These are phyloP conservation scores for Drosophila pruinosa DNA, from an alignment of 1,140 invertebrate genomes.

Conservation along the genomic window DNA sequence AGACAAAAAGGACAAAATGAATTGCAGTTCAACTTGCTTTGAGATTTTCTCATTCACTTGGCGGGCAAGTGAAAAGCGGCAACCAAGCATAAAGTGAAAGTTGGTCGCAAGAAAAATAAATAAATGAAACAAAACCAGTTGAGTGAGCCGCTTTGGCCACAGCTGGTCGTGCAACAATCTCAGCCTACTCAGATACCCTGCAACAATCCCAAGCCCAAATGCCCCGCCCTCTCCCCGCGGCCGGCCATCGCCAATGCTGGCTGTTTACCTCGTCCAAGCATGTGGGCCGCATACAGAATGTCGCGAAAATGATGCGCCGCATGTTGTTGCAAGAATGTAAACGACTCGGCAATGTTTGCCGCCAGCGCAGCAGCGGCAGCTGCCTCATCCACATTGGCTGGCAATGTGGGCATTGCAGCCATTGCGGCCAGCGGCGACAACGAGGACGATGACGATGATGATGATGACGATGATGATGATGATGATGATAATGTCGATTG, in stretches of 20 bases:
- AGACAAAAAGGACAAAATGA: constrained; percentile 56
- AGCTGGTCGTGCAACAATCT: constrained; percentile 73
- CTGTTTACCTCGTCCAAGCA: constrained; percentile 77
- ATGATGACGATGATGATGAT: constrained; percentile 41
- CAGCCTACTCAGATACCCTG: not conserved
- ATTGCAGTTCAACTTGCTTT: not conserved
- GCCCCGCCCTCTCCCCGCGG: too few species aligned
- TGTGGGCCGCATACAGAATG: constrained; percentile 81
- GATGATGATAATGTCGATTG: constrained; percentile 51
- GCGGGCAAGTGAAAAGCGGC: constrained; percentile 58
- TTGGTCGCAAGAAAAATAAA: constrained; percentile 38
- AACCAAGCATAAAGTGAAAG: constrained; percentile 76
- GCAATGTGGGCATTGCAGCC: constrained; percentile 34
- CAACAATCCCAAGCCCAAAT: not conserved
- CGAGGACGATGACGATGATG: constrained; percentile 46
- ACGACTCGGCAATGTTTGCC: constrained; percentile 79
- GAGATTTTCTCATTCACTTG: not conserved
- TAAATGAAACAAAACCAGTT: constrained; percentile 57
- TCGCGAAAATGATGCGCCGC: constrained; percentile 82
- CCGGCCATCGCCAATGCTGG: not conserved
- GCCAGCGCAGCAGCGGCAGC: constrained; percentile 65
- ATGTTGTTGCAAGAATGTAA: constrained; percentile 77
- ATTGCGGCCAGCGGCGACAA: constrained; percentile 44
- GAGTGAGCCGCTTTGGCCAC: constrained; percentile 54
- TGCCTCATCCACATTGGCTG: constrained; percentile 31